Conservation (phyloP, 2,797 vertebrate genomes). For the Silurus aristotelis region DNA sequence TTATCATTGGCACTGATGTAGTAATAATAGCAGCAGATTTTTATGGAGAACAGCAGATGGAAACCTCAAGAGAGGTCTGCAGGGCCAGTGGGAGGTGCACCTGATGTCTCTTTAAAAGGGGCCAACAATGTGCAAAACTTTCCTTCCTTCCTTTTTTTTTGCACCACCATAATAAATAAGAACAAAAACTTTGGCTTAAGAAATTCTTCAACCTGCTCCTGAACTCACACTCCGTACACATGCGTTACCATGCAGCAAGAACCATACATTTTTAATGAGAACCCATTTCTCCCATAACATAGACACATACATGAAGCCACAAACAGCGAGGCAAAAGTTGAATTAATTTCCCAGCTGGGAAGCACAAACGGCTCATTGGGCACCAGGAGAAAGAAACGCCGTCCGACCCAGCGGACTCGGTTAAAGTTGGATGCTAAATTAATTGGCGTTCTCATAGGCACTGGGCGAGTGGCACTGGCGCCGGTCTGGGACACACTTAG, state of each 20-base stretch:
- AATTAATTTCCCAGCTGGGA: slow-evolving; percentile 46
- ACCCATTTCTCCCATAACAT: background rate
- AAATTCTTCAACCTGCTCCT: background rate
- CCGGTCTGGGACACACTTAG: slow-evolving; percentile 30
- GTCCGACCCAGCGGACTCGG: slow-evolving; percentile 47
- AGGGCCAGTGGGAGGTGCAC: slow-evolving; percentile 28
- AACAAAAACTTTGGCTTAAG: slow-evolving; percentile 8
- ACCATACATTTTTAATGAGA: slow-evolving; percentile 32
- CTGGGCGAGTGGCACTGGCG: slow-evolving; percentile 15
- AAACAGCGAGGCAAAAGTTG: slow-evolving; percentile 19
- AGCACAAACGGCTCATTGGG: slow-evolving; percentile 38
- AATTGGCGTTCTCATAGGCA: slow-evolving; percentile 53
- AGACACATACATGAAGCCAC: slow-evolving; percentile 10
- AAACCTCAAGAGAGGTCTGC: slow-evolving; percentile 32
- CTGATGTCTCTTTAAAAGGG: slow-evolving; percentile 35
- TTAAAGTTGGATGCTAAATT: slow-evolving; percentile 52
- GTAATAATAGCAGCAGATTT: slow-evolving; percentile 18
- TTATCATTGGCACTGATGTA: background rate
- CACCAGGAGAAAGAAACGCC: slow-evolving; percentile 38
- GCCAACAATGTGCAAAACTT: slow-evolving; percentile 31
- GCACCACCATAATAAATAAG: slow-evolving; percentile 4
- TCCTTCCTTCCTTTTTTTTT: background rate
- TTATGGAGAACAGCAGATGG: slow-evolving; percentile 33
- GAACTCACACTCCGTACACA: slow-evolving; percentile 2
- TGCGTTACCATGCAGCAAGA: slow-evolving; percentile 7